Evolutionary conservation across 2,113 vertebrate species (phyloP).

Genomic region (Seriola rivoliana): DNA sequence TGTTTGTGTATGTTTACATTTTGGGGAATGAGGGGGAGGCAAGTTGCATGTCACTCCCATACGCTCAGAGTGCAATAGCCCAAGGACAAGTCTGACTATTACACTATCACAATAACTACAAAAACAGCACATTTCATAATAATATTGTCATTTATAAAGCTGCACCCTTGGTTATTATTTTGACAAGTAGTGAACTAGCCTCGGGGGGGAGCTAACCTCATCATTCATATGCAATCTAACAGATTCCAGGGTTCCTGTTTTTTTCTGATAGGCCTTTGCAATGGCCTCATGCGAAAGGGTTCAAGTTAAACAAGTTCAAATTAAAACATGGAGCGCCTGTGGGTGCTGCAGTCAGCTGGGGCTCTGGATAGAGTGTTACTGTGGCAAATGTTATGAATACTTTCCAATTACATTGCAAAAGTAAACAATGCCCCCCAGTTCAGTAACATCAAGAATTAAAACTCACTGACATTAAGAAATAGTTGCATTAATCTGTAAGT

Average conservation of each 20-base stretch:
- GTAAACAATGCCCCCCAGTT: background rate
- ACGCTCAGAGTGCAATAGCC: background rate
- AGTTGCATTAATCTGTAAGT: background rate
- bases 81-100: background rate
- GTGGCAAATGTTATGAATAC: background rate
- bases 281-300: background rate
- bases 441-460: background rate
- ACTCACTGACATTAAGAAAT: background rate
- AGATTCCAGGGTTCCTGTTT: constrained; percentile 8
- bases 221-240: background rate
- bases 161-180: background rate
- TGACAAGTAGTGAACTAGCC: background rate
- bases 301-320: constrained; percentile 11
- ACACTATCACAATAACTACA: background rate
- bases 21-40: too few species aligned
- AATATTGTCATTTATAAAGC: background rate
- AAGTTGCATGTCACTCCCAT: background rate
- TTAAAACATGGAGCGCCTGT: background rate
- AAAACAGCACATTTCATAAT: constrained; percentile 2
- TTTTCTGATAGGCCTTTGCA: background rate
- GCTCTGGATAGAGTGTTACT: background rate
- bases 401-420: background rate
- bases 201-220: background rate
- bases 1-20: background rate
- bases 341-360: background rate